Base-by-base conservation (phyloP, 30 jellyfish, hydroid and myxozoan genomes). In the Phacellophora camtschatica region DNA sequence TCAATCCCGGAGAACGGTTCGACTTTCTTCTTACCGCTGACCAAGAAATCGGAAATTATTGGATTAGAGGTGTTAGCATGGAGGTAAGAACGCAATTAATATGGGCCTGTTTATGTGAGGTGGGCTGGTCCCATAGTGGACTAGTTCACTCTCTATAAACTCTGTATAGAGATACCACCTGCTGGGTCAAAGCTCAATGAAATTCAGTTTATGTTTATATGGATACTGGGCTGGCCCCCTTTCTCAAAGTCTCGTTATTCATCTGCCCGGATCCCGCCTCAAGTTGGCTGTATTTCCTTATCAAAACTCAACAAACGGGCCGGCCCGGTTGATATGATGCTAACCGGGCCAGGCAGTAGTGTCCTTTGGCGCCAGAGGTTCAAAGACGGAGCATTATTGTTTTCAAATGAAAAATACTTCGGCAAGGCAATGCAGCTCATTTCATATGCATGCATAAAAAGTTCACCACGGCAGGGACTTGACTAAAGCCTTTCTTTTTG, bases 1-100 rank as follows among this genome's bases (percentile, higher is more conserved):
- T 92, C 22, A 81, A 81, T 56, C 95, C 97, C 12, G 98, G 98
- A 31, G 98, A 92, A 64, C 32, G 98, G 29, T 92, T 77, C 34
- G 98, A 92, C 54, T 92, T 92, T 72, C 30, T 92, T 34, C 80
- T 92, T 4, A 86, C 74, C 4, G 97, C 98, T n/a, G 66, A 85
- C 74, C 89, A 86, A 48, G 27, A 57, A 12, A 53, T 77, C 37
- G 95, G 77, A 24, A 92, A 86, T 74, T 92, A 92, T 59, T 92
- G 98, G 98, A 66, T 92, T 8, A 71, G 96, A 18, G 95, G 96
- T 0, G 92, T 64, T 42, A 75, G 97, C 69, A 64, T 87, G 90
- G 99, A 93, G 96, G 99, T 93, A 43, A 12, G 87, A n/a, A n/a
- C n/a, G n/a, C n/a, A n/a, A n/a, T n/a, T n/a, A n/a, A n/a, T n/a